Conservation (phyloP, 2,888 invertebrate species). For the Steromphala cineraria region DNA sequence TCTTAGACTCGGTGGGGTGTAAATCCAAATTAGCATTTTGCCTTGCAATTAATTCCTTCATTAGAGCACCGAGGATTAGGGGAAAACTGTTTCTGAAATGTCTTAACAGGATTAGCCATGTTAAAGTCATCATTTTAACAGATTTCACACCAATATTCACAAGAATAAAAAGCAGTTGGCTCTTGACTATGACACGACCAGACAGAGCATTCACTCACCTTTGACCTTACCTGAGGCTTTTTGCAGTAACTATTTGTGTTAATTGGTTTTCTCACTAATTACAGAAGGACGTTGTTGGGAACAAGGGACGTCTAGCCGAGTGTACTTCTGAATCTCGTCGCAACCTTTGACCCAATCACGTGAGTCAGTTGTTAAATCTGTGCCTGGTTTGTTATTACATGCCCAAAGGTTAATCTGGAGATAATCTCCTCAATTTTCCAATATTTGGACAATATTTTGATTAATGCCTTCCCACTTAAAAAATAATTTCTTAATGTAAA, state of each 20-base stretch:
- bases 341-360: background rate
- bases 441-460: conserved; percentile 1
- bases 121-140: no score
- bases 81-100: no score
- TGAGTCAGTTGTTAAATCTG: background rate
- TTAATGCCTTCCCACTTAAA: background rate
- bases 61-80: no score
- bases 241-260: background rate
- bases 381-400: background rate
- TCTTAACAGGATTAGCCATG: no score
- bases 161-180: no score
- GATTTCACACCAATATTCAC: no score
- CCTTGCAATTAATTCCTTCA: no score
- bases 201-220: background rate
- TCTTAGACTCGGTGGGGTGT: no score
- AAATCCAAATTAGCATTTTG: no score
- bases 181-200: background rate
- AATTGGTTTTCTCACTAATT: background rate
- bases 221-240: background rate
- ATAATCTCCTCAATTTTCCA: background rate
- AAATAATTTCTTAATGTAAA: no score
- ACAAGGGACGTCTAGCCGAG: background rate
- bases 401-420: background rate
- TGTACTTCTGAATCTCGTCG: background rate
- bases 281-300: background rate